Conservation (phyloP, 2,888 invertebrate genomes). For the Chrysodeixis includens region DNA sequence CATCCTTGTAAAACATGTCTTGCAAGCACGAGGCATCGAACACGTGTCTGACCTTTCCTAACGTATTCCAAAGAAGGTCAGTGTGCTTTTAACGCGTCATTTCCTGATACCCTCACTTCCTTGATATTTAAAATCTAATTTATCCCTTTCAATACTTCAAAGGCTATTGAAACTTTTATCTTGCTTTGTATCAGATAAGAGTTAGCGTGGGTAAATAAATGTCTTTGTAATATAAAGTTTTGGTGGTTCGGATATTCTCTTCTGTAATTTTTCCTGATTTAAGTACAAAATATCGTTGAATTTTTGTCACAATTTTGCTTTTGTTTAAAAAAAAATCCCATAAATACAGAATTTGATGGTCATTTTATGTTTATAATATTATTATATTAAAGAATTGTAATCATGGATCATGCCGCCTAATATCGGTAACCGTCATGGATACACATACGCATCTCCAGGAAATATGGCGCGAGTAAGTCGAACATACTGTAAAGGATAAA, state of each 20-base stretch:
- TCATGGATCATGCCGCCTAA: no score
- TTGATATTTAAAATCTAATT: slow-evolving; percentile 46
- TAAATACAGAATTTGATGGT: no score
- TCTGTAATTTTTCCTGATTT: background rate
- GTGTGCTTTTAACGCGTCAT: slow-evolving; percentile 3
- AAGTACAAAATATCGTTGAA: background rate
- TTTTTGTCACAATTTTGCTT: no score
- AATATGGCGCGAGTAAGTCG: no score
- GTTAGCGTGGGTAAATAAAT: slow-evolving; percentile 37
- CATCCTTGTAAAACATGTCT: background rate
- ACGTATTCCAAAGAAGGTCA: background rate
- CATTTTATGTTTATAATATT: no score
- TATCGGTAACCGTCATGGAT: no score
- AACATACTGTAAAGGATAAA: no score
- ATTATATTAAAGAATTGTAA: no score
- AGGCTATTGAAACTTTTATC: slow-evolving; percentile 44
- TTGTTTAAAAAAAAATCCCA: no score
- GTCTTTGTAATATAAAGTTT: slow-evolving; percentile 42
- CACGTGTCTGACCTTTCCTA: background rate
- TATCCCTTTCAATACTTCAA: slow-evolving; percentile 45
- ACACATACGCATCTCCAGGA: no score
- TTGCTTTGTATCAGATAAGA: slow-evolving; percentile 39
- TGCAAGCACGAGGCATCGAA: background rate
- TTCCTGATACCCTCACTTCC: background rate
- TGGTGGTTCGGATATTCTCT: slow-evolving; percentile 13